These are phyloP conservation scores for Peromyscus nudipes DNA, from an alignment of 2,797 vertebrate genomes.

Conservation along the genomic window DNA sequence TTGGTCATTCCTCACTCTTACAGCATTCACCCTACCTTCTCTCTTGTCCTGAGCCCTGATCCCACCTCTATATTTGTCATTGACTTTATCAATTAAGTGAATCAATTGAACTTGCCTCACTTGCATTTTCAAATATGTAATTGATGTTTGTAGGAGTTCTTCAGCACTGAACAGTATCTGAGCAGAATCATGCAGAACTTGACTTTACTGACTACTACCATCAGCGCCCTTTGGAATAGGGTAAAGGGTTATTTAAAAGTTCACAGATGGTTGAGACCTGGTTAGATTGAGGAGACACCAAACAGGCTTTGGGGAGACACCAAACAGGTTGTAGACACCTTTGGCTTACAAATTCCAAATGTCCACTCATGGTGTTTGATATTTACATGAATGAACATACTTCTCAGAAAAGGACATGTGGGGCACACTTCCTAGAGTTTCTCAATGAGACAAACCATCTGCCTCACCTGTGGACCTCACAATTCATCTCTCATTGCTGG, in stretches of 20 bases:
- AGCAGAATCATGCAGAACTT: not conserved
- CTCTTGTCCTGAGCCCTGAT: not conserved
- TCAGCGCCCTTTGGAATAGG: not conserved
- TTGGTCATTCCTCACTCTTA: not conserved
- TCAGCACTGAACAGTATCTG: not conserved
- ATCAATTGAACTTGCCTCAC: not conserved
- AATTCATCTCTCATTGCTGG: constrained; percentile 57
- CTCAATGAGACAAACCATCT: constrained; percentile 44
- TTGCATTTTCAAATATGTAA: not conserved
- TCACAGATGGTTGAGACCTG: not conserved
- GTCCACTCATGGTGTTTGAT: not conserved
- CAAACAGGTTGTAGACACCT: not conserved
- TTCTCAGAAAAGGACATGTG: not conserved
- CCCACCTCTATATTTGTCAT: not conserved
- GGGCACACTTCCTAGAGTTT: constrained; percentile 14
- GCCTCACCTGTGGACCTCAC: constrained; percentile 56
- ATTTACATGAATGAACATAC: not conserved
- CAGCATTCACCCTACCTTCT: not conserved
- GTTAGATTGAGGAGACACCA: not conserved
- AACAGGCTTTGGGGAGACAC: not conserved
- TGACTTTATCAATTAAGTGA: not conserved
- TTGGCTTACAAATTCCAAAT: constrained; percentile 5
- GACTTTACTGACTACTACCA: not conserved
- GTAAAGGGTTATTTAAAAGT: not conserved
- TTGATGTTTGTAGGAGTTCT: constrained; percentile 4